Base-by-base conservation (phyloP, 2,888 invertebrate species). In the Spatulosminthurus flaviceps region DNA sequence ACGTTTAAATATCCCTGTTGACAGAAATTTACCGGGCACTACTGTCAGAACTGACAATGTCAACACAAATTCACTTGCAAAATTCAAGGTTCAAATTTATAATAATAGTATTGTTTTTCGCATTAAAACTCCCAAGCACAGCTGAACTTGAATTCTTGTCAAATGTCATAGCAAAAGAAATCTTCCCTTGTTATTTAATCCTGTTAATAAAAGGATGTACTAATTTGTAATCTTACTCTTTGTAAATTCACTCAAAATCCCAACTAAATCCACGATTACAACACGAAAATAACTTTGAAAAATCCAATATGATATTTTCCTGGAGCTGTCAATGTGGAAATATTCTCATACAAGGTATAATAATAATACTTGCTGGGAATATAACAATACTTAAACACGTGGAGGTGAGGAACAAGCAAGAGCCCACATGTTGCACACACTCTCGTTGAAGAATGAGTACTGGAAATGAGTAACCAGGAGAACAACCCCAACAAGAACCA, bases 381-480 rank as follows among this genome's bases (percentile, higher is more conserved):
- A n/a, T 51, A 51, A 51, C 51, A 51, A 51, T 51, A 42, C 28
- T n/a, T 42, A 66, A 61, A 81, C 81, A 81, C 81, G 81, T 81
- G 81, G 75, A 75, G 42, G 72, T 43, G 71, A 71, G 67, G 70
- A 34, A 64, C 61, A 71, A 34, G 70, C 67, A 76, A 21, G 79
- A 81, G 82, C 80, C 80, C 81, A 82, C 83, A 83, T 83, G 83
- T 83, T 83, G 82, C 82, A 83, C 83, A 80, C 81, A 80, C 81
- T 82, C 83, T 80, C 81, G 80, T 79, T 78, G 81, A 82, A 78
- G 78, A 75, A 80, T 61, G 78, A 78, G 66, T 75, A 80, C 80
- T 80, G 80, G 80, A 80, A 78, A 78, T 74, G 80, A 73, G 24
- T 42, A 51, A 66, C 29, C 51, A 51, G 51, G 51, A 51, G 51